These are phyloP conservation scores for Byasa hedistus DNA, from an alignment of 2,888 invertebrate species.

Conservation along the genomic window DNA sequence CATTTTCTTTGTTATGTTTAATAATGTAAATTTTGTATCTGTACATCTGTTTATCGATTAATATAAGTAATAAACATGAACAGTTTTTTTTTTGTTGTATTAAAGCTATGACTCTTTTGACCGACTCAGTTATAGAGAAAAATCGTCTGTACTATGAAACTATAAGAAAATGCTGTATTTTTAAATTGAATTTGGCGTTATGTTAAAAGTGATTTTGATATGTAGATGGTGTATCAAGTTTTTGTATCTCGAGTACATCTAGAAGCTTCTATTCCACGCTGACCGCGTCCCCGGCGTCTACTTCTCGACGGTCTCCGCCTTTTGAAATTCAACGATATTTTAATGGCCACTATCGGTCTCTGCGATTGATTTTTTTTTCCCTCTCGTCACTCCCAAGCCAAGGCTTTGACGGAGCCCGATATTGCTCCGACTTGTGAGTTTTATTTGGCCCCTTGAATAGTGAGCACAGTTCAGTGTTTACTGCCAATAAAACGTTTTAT, in stretches of 20 bases:
- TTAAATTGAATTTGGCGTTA: too few relatives aligned
- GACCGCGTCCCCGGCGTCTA: constrained; percentile 6
- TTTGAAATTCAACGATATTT: constrained; percentile 77
- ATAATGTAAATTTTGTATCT: too few relatives aligned
- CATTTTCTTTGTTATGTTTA: too few relatives aligned
- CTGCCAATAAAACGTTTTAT: constrained; percentile 40
- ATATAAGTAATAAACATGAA: too few relatives aligned
- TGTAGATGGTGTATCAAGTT: too few relatives aligned
- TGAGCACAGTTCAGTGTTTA: constrained; percentile 43
- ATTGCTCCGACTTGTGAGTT: constrained; percentile 59
- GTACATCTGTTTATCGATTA: too few relatives aligned
- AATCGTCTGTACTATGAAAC: too few relatives aligned
- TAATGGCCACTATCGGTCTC: constrained; percentile 73
- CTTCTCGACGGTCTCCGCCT: constrained; percentile 52
- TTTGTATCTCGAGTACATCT: background rate
- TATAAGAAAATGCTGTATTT: too few relatives aligned
- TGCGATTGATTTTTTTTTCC: constrained; percentile 58
- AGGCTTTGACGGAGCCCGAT: constrained; percentile 54
- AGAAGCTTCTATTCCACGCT: background rate
- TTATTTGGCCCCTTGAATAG: constrained; percentile 59
- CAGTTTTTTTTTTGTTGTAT: too few relatives aligned
- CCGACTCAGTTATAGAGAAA: too few relatives aligned
- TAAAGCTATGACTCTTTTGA: too few relatives aligned
- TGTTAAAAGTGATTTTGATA: too few relatives aligned
- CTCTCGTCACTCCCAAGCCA: constrained; percentile 39